phyloP scores from a whole-genome alignment of 2,113 vertebrate genomes.

The Mola mola region DNA sequence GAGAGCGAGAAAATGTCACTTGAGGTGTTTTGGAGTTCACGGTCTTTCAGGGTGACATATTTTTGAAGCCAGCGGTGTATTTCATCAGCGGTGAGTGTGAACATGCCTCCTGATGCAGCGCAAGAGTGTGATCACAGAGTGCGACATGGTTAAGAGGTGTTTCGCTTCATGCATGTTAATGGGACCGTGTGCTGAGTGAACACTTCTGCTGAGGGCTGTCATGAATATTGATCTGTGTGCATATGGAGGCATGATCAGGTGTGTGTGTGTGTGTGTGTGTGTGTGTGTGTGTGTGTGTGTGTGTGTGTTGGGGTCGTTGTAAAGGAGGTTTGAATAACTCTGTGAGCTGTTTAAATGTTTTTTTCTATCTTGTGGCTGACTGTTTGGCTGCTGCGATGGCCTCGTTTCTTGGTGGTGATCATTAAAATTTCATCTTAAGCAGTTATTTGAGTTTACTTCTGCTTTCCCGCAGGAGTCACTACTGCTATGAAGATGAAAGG shows the following conservation, averaged over 20 bases:
- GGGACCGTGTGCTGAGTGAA: constrained; percentile 3
- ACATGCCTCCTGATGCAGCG: constrained; percentile 30
- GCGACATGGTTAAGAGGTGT: constrained; percentile 24
- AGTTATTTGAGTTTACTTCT: constrained; percentile 14
- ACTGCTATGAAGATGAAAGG: background rate
- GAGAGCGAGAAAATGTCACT: background rate
- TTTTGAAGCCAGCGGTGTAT: constrained; percentile 24
- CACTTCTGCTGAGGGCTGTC: constrained; percentile 31
- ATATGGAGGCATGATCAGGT: background rate
- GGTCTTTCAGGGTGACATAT: constrained; percentile 43
- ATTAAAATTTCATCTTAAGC: constrained; percentile 22
- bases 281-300: background rate
- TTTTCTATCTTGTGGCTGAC: background rate
- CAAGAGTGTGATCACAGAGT: constrained; percentile 19
- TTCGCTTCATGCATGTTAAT: constrained; percentile 52
- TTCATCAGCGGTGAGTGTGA: constrained; percentile 39
- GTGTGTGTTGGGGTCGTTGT: constrained; percentile 3
- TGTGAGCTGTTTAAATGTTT: constrained; percentile 2
- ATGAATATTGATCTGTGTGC: constrained; percentile 57
- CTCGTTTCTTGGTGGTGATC: constrained; percentile 11
- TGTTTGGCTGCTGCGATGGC: background rate
- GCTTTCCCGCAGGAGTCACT: too few species aligned
- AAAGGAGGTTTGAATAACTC: constrained; percentile 5
- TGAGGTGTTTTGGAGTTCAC: constrained; percentile 14
- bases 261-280: constrained; percentile 3